A percentile compares a stretch with the other conserved stretches of the same genome.
Conservation (phyloP, 2,797 vertebrate species). For the Yasuhikotakia modesta region DNA sequence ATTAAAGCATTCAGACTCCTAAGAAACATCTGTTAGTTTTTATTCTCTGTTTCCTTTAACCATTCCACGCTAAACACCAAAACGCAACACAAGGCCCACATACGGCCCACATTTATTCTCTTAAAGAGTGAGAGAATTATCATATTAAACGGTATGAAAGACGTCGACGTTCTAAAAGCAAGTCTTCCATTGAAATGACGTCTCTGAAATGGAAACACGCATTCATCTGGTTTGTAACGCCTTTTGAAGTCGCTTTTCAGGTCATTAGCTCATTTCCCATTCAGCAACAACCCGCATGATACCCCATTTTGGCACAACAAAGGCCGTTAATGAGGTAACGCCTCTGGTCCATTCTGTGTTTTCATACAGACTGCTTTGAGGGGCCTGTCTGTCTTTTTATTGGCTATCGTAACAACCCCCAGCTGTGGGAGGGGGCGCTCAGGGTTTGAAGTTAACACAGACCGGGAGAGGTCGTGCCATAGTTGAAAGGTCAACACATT, state of each 20-base stretch:
- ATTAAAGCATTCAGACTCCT: constrained; percentile 1
- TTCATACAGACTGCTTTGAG: constrained; percentile 58
- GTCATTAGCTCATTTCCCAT: constrained; percentile 68
- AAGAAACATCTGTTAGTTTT: not conserved
- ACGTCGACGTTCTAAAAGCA: constrained; percentile 55
- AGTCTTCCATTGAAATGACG: constrained; percentile 50
- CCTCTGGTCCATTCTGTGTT: constrained; percentile 64
- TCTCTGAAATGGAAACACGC: constrained; percentile 58
- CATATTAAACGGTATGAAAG: constrained; percentile 54
- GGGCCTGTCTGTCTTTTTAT: constrained; percentile 71
- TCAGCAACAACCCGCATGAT: constrained; percentile 63
- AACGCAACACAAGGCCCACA: constrained; percentile 26
- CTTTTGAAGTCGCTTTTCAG: constrained; percentile 68
- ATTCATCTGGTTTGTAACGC: constrained; percentile 70
- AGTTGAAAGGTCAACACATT: constrained; percentile 84
- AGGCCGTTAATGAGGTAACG: constrained; percentile 66
- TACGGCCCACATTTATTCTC: constrained; percentile 41
- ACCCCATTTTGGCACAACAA: constrained; percentile 66
- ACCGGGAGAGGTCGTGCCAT: constrained; percentile 73
- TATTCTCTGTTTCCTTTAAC: not conserved
- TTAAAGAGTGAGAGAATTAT: constrained; percentile 37
- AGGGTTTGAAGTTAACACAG: constrained; percentile 73
- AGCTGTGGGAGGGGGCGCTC: constrained; percentile 82
- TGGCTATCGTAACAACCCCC: constrained; percentile 77
- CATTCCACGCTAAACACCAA: constrained; percentile 7